Base-by-base conservation (phyloP, 2,888 invertebrate species). In the Marronus borbonicus region DNA sequence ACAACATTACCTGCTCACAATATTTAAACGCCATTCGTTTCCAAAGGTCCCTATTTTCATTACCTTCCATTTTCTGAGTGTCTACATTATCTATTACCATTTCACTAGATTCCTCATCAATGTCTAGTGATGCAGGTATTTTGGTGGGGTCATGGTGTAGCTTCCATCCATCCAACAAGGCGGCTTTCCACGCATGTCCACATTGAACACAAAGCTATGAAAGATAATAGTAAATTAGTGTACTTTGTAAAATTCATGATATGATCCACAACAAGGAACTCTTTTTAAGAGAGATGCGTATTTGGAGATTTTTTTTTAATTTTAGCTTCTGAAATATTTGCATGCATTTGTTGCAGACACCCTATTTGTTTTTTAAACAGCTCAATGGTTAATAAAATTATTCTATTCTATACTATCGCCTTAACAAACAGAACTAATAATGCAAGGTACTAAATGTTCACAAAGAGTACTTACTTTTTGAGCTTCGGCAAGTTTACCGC, bases 161-260 rank as follows among this genome's bases (percentile, higher is more conserved):
- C 77, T 94, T 91, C 97, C 98, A 98, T 2, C 98, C 98, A 87
- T 97, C 95, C 55, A 98, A 89, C 28, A 96, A 93, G 3, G 97
- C 97, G 0, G 97, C 97, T 70, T 97, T 90, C 98, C 98, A 98
- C 1, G 95, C 93, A 87, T 98, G 97, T 0, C 98, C 98, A 84
- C 95, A 95, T 85, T 93, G 94, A 62, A 94, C 92, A 84, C 97
- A 97, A 50, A 97, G 88, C 80, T 87, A 78, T n/a, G 83, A 83
- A 75, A 69, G 8, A 44, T 31, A 65, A 65, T 31, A 17, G 1
- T 12, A 8, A 44, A 10, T 12, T 1, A 44, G 8, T 44, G 12
- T 5, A 36, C 31, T 5, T 5, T 36, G 31, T 36, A 36, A 36
- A 36, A 5, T 36, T 5, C 5, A 2, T 36, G 31, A 5, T 36